phyloP scores from a whole-genome alignment of 1,140 invertebrate species.

The Gryllus bimaculatus region DNA sequence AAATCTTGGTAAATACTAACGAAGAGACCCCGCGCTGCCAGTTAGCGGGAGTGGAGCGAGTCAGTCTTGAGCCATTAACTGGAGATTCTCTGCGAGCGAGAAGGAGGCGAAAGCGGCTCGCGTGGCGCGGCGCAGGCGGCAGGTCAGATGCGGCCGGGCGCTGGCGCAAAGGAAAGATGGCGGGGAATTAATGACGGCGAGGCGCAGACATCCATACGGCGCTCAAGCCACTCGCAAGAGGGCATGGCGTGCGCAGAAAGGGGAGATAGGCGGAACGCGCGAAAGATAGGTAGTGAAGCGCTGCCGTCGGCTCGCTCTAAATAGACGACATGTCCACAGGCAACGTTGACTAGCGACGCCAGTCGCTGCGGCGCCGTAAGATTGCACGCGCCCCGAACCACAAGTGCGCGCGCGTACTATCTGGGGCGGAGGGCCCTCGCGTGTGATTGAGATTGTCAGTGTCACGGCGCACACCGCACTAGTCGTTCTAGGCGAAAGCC shows the following conservation, averaged over 20 bases:
- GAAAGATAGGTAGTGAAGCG: not conserved
- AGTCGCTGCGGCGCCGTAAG: not conserved
- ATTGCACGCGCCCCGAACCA: not conserved
- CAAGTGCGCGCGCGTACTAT: not conserved
- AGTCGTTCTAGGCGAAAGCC: not conserved
- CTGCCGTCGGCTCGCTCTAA: not conserved
- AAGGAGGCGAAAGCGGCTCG: not conserved
- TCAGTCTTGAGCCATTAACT: constrained; percentile 1
- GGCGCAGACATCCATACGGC: not conserved
- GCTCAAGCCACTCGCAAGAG: not conserved
- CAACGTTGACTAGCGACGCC: not conserved
- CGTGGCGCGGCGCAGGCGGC: too few species aligned
- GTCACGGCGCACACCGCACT: not conserved
- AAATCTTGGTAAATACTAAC: not conserved
- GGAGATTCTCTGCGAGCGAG: not conserved
- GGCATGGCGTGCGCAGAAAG: too few species aligned
- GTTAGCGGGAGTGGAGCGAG: not conserved
- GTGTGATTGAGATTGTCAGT: not conserved
- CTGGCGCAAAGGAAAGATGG: not conserved
- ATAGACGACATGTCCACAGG: not conserved
- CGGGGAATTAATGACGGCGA: not conserved
- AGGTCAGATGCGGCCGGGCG: not conserved
- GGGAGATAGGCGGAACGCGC: too few species aligned
- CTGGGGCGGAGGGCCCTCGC: not conserved
- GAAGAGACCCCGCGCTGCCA: not conserved